Conservation (phyloP, 2,888 invertebrate genomes). For the Drosophila birchii region DNA sequence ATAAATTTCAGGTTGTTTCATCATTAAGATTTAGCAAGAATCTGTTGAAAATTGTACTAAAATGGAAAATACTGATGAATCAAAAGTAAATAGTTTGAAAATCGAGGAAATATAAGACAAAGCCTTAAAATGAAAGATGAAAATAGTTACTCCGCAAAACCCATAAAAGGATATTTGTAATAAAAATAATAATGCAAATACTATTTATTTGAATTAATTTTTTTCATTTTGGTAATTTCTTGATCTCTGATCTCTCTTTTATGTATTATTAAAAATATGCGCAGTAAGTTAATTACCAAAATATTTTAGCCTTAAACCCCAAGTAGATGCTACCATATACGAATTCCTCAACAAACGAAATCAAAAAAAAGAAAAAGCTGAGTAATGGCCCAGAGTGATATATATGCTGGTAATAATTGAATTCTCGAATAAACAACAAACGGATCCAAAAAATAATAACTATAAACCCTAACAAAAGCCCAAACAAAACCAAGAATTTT, state of each 20-base stretch:
- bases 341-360: background rate
- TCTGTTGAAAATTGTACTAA: background rate
- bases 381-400: background rate
- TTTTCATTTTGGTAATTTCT: background rate
- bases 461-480: background rate
- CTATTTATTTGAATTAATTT: background rate
- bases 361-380: background rate
- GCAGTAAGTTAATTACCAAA: background rate
- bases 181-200: background rate
- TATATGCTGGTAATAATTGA: background rate
- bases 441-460: background rate
- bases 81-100: background rate
- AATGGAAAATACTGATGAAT: background rate
- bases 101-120: fast-evolving
- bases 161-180: background rate
- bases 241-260: background rate
- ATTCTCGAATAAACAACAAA: conserved; percentile 2
- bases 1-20: background rate
- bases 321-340: conserved; percentile 2
- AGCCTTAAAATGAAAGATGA: background rate
- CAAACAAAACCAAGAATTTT: background rate
- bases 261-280: background rate
- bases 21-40: background rate
- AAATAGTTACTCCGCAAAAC: background rate
- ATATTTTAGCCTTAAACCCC: background rate